phyloP scores from a whole-genome alignment of 2,888 invertebrate genomes.

The Branchinecta sandiegonensis region DNA sequence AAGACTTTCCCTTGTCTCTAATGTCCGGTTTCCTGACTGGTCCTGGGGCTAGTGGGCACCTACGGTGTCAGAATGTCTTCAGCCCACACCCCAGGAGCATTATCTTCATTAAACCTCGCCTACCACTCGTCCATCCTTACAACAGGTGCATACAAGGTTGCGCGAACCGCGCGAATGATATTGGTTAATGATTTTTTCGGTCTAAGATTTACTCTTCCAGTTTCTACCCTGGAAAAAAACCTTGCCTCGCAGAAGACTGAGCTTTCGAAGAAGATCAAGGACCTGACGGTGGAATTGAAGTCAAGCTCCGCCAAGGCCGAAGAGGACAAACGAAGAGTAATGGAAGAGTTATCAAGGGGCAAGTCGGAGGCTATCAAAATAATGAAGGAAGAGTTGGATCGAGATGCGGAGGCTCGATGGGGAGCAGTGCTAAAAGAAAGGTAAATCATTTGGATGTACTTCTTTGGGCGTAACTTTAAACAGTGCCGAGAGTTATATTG shows the following conservation, averaged over 20 bases:
- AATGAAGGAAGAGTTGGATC: constrained; percentile 30
- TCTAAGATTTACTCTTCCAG: neutral
- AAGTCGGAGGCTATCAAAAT: constrained; percentile 35
- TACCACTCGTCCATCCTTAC: no score
- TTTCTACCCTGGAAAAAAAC: neutral
- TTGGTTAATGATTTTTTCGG: no score
- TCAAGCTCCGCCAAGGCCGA: neutral
- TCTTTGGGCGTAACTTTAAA: no score
- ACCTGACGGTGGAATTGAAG: neutral
- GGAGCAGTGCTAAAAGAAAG: neutral
- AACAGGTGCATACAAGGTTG: no score
- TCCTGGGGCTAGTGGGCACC: no score
- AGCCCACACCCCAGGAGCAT: no score
- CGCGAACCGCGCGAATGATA: no score
- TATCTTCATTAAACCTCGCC: no score
- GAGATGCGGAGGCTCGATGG: constrained; percentile 23
- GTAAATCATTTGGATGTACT: neutral
- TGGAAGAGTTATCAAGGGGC: constrained; percentile 34
- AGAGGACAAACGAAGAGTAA: neutral
- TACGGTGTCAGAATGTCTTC: no score
- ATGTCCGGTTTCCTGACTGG: no score
- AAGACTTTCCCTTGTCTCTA: no score
- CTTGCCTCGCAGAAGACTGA: neutral
- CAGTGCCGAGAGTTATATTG: no score
- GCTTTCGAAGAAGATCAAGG: neutral